phyloP scores from a whole-genome alignment of 2,888 invertebrate species.

The Leucania comma region DNA sequence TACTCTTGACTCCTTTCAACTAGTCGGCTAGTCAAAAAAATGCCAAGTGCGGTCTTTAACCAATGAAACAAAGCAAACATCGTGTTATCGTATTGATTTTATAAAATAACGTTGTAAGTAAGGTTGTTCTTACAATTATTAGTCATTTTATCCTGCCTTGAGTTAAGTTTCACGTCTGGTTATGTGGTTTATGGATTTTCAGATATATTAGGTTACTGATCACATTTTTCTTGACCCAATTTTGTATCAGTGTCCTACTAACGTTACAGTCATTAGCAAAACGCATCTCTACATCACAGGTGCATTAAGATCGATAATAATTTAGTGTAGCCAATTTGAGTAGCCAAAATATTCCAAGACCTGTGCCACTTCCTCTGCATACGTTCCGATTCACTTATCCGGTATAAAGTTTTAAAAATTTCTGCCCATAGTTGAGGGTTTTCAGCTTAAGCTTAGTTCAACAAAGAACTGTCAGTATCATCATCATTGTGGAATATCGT shows the following conservation, averaged over 20 bases:
- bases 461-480: background rate
- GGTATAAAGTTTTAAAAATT: background rate
- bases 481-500: background rate
- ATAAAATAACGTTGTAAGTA: background rate
- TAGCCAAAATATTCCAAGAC: background rate
- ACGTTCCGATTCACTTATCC: background rate
- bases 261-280: background rate
- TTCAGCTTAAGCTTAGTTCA: background rate
- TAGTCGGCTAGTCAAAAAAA: background rate
- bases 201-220: background rate
- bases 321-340: background rate
- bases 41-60: background rate
- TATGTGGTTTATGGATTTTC: background rate
- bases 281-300: background rate
- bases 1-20: background rate
- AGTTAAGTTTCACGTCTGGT: constrained; percentile 7
- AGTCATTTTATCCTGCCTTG: constrained; percentile 7
- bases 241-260: background rate
- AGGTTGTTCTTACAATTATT: constrained; percentile 6
- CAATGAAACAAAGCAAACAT: constrained; percentile 5
- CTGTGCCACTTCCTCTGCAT: background rate
- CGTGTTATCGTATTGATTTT: constrained; percentile 9
- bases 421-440: background rate
- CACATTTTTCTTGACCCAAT: background rate
- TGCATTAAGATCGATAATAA: background rate